Evolutionary conservation across 2,888 invertebrate genomes (phyloP).

Genomic region (Apotomis betuletana): DNA sequence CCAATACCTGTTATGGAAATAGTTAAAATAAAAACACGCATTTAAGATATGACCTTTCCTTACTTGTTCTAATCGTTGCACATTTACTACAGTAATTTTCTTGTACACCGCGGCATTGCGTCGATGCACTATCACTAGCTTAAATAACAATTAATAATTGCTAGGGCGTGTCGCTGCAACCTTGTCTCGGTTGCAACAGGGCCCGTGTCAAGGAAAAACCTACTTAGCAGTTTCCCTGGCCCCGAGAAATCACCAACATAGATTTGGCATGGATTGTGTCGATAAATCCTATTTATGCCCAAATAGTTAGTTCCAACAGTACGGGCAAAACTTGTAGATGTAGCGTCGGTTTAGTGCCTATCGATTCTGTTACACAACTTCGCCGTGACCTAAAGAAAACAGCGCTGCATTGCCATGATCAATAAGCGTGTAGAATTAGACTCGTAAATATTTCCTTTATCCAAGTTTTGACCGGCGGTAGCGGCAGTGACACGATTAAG

Average conservation of each 20-base stretch:
- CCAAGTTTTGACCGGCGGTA: conserved; percentile 35
- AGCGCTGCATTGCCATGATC: conserved; percentile 42
- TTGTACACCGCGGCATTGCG: conserved; percentile 31
- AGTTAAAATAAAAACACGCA: background rate
- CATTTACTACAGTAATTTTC: conserved; percentile 31
- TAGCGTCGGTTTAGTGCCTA: conserved; percentile 31
- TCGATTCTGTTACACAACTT: conserved; percentile 39
- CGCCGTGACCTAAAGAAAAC: conserved; percentile 41
- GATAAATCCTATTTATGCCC: conserved; percentile 38
- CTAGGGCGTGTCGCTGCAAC: conserved; percentile 80
- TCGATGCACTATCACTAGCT: conserved; percentile 61
- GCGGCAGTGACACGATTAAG: conserved; percentile 35
- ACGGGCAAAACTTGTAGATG: conserved; percentile 24
- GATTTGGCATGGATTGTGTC: conserved; percentile 41
- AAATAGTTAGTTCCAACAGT: conserved; percentile 25
- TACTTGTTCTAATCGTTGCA: conserved; percentile 29
- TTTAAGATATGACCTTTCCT: conserved; percentile 4
- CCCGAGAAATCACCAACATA: conserved; percentile 62
- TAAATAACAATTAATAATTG: conserved; percentile 82
- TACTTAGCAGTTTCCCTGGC: conserved; percentile 81
- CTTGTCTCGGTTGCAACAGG: conserved; percentile 81
- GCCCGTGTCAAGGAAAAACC: conserved; percentile 82
- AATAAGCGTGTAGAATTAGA: conserved; percentile 35
- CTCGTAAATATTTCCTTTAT: conserved; percentile 25
- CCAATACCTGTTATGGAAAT: background rate